phyloP scores from a whole-genome alignment of 2,888 invertebrate genomes.

The Nomada fucata region DNA sequence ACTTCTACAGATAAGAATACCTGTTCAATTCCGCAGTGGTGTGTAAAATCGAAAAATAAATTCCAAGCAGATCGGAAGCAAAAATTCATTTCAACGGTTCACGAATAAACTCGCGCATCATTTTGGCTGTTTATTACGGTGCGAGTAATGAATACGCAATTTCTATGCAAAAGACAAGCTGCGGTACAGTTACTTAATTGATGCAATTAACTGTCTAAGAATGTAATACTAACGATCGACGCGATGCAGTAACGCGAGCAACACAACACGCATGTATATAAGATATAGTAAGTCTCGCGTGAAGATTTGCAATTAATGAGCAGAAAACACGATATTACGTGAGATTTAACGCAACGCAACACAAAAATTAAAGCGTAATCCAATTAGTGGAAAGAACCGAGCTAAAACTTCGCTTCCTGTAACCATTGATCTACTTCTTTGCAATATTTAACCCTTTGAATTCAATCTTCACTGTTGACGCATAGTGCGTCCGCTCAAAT shows the following conservation, averaged over 20 bases:
- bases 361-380: background rate
- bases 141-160: background rate
- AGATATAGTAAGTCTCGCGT: background rate
- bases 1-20: too few species aligned
- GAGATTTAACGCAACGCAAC: background rate
- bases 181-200: slow-evolving; percentile 10
- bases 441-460: too few species aligned
- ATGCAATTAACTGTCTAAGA: background rate
- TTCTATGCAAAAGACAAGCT: background rate
- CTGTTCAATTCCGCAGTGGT: background rate
- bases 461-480: too few species aligned
- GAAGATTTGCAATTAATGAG: slow-evolving; percentile 6
- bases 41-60: background rate
- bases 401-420: background rate
- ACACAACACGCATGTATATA: background rate
- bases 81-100: too few species aligned
- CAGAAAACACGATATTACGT: background rate
- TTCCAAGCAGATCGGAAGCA: too few species aligned
- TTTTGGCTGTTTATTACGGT: background rate
- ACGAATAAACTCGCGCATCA: background rate
- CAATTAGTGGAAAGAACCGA: background rate
- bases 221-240: background rate
- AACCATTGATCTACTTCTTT: background rate
- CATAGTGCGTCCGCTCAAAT: too few species aligned
- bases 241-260: background rate